Evolutionary conservation across 2,888 invertebrate genomes (phyloP).

Genomic region (Leucophora obtusa): DNA sequence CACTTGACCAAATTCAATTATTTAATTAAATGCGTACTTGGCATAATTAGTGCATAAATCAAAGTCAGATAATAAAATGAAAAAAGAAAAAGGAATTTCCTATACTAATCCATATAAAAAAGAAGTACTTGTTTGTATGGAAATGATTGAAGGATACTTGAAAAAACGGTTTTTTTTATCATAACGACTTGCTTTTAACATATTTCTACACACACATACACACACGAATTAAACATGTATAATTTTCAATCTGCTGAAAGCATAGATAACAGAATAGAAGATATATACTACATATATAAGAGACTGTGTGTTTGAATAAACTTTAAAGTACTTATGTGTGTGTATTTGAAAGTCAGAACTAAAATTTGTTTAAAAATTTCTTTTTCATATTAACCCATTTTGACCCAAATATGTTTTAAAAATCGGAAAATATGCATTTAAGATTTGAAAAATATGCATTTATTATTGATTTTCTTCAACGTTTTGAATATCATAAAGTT

Average conservation of each 20-base stretch:
- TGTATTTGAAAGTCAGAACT: too few relatives aligned
- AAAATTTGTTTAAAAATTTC: too few relatives aligned
- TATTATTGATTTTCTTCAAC: too few relatives aligned
- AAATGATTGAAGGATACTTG: conserved; percentile 17
- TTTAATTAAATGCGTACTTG: conserved; percentile 65
- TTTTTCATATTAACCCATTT: too few relatives aligned
- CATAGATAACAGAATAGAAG: too few relatives aligned
- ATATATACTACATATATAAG: too few relatives aligned
- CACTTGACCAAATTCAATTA: conserved; percentile 60
- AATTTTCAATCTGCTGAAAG: not conserved
- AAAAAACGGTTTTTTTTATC: not conserved
- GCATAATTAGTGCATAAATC: conserved; percentile 63
- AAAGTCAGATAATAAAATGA: conserved; percentile 11
- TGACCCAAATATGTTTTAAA: too few relatives aligned
- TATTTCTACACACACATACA: not conserved
- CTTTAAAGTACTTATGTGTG: too few relatives aligned
- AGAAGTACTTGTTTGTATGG: not conserved
- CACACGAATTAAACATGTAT: not conserved
- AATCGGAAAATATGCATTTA: too few relatives aligned
- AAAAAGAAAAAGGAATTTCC: conserved; percentile 24
- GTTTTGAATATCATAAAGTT: too few relatives aligned
- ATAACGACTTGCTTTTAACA: not conserved
- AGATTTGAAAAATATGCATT: too few relatives aligned
- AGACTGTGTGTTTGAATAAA: too few relatives aligned
- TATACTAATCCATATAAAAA: not conserved